Percentiles rank a stretch among this genome's conserved stretches.
Conservation (phyloP, 2,888 invertebrate genomes). For the Cyaniris semiargus region DNA sequence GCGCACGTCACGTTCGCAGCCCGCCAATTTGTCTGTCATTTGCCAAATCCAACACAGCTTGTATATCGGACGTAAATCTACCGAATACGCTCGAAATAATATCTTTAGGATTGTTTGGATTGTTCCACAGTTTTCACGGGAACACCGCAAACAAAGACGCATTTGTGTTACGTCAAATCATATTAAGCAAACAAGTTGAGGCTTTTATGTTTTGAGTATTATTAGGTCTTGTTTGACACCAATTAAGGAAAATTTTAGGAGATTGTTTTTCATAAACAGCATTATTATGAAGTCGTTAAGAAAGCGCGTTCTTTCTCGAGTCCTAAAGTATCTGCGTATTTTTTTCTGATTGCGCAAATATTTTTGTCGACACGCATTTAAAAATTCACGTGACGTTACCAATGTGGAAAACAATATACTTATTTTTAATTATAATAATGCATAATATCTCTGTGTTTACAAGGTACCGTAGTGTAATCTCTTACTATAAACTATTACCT, state of each 20-base stretch:
- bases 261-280: neutral
- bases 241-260: neutral
- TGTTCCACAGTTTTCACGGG: neutral
- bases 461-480: neutral
- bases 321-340: too few species aligned
- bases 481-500: neutral
- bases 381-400: too few species aligned
- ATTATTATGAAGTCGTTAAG: too few species aligned
- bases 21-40: slow-evolving; percentile 70
- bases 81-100: slow-evolving; percentile 37
- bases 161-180: neutral
- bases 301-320: too few species aligned
- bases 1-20: slow-evolving; percentile 62
- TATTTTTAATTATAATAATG: too few species aligned
- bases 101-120: slow-evolving; percentile 20
- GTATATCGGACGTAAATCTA: slow-evolving; percentile 53
- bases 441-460: neutral
- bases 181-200: neutral
- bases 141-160: neutral
- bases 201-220: neutral
- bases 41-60: slow-evolving; percentile 64
- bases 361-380: too few species aligned
- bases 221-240: neutral
- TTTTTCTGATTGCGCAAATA: too few species aligned
- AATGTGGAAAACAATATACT: too few species aligned